Conservation (phyloP, 92 coral and sea anemone genomes). For the Isaurus tuberculatus region DNA sequence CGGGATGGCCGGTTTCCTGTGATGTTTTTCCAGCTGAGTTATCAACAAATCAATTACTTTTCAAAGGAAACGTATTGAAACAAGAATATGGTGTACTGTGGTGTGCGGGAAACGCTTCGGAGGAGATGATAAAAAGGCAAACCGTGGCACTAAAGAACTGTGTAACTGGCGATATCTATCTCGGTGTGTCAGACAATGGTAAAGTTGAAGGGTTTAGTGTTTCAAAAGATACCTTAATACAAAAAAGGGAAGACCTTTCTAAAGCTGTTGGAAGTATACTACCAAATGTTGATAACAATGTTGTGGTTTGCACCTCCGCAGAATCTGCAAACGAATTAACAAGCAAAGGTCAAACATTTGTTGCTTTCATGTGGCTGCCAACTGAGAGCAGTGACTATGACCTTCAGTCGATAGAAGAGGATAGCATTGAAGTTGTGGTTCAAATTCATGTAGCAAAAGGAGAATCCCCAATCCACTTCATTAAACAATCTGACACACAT, state of each 20-base stretch:
- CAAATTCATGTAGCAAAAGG: constrained; percentile 78
- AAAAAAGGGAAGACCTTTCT: constrained; percentile 63
- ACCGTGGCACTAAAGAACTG: constrained; percentile 78
- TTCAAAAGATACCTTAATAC: constrained; percentile 40
- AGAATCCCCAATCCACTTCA: constrained; percentile 52
- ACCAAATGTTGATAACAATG: constrained; percentile 57
- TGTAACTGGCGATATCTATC: constrained; percentile 66
- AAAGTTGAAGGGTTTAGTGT: constrained; percentile 47
- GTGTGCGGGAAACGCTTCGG: constrained; percentile 39
- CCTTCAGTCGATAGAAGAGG: constrained; percentile 34
- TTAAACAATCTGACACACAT: constrained; percentile 65
- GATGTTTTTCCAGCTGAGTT: constrained; percentile 66
- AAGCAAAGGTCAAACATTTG: constrained; percentile 58
- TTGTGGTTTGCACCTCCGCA: constrained; percentile 60
- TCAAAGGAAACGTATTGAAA: constrained; percentile 55
- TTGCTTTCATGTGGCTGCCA: constrained; percentile 68
- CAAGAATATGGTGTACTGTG: constrained; percentile 48
- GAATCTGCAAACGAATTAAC: constrained; percentile 52
- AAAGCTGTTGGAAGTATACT: constrained; percentile 65
- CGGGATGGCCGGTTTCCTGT: constrained; percentile 60
- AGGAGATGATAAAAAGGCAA: constrained; percentile 48
- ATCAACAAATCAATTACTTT: constrained; percentile 52
- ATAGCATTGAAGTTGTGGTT: constrained; percentile 41
- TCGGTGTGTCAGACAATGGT: constrained; percentile 69
- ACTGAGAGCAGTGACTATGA: background rate